phyloP scores from a whole-genome alignment of 2,797 vertebrate species.

The Phrynocephalus forsythii region DNA sequence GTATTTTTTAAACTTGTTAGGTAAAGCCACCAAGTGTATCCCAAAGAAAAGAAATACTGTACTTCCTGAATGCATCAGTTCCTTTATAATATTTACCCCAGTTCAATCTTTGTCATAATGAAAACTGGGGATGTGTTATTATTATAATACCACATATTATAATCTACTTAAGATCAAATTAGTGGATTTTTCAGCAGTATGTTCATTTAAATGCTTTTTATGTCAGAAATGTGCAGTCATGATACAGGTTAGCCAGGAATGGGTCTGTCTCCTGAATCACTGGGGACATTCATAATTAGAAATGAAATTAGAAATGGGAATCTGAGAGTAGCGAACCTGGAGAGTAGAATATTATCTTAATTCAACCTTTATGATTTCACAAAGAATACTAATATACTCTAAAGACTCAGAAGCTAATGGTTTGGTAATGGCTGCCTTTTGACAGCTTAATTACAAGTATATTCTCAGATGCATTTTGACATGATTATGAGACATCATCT shows the following conservation, averaged over 20 bases:
- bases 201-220: constrained; percentile 1
- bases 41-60: constrained; percentile 14
- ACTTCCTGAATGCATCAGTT: constrained; percentile 13
- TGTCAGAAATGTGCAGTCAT: background rate
- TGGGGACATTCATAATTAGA: constrained; percentile 20
- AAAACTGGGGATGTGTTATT: background rate
- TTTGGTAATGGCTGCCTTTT: constrained; percentile 25
- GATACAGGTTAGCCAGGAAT: background rate
- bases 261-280: background rate
- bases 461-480: constrained; percentile 10
- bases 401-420: constrained; percentile 32
- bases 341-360: constrained; percentile 16
- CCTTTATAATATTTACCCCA: background rate
- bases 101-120: constrained; percentile 1
- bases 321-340: background rate
- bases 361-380: constrained; percentile 18
- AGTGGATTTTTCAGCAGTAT: background rate
- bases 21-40: constrained; percentile 28
- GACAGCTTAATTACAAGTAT: constrained; percentile 31
- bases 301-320: constrained; percentile 24
- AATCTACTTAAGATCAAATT: background rate
- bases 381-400: constrained; percentile 9
- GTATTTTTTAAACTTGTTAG: background rate
- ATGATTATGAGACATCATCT: background rate
- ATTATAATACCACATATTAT: background rate